Evolutionary conservation across 1,140 invertebrate species (phyloP).

Genomic region (Globodera rostochiensis): DNA sequence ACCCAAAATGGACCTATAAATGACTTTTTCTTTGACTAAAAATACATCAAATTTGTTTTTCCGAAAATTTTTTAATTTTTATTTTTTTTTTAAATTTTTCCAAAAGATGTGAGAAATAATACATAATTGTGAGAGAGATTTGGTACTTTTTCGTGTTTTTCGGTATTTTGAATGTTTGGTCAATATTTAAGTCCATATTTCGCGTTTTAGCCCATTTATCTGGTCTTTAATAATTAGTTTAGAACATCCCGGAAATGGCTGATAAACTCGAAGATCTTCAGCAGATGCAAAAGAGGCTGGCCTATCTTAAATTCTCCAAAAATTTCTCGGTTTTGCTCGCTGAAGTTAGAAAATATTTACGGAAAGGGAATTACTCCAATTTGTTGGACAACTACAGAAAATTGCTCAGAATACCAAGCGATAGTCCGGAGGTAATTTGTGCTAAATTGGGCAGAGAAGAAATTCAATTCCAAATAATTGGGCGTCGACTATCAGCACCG

Average conservation of each 20-base stretch:
- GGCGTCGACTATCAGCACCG: no score
- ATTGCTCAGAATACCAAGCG: slow-evolving; percentile 29
- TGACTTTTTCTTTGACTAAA: no score
- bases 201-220: background rate
- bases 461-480: no score
- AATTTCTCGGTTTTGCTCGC: slow-evolving; percentile 30
- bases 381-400: slow-evolving; percentile 30
- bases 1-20: no score
- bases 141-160: background rate
- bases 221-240: slow-evolving; percentile 5
- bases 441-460: background rate
- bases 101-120: no score
- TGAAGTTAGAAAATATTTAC: slow-evolving; percentile 30
- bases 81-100: no score
- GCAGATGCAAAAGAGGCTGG: slow-evolving; percentile 25
- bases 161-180: no score
- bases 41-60: no score
- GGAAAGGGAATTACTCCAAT: slow-evolving; percentile 24
- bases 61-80: no score
- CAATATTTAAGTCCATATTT: no score
- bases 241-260: slow-evolving; percentile 26
- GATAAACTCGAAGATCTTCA: slow-evolving; percentile 26
- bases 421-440: slow-evolving; percentile 21
- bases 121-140: background rate
- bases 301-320: slow-evolving; percentile 34